phyloP scores from a whole-genome alignment of 2,113 vertebrate species.

The Rhea americana region DNA sequence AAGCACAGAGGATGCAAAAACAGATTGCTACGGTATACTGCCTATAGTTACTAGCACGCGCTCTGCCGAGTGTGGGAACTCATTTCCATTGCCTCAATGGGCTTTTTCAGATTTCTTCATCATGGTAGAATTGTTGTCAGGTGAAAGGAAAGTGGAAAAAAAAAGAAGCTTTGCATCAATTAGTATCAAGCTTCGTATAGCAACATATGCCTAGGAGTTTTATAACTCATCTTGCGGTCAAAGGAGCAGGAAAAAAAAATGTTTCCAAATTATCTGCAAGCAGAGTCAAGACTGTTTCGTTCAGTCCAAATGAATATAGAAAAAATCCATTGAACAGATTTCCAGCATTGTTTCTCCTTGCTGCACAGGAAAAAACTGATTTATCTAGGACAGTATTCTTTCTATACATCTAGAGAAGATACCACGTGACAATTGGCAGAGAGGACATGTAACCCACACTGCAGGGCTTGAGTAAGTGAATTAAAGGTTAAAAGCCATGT shows the following conservation, averaged over 20 bases:
- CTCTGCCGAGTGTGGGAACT: not conserved
- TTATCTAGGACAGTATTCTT: not conserved
- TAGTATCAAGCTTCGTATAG: not conserved
- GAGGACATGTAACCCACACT: not conserved
- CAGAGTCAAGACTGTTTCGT: not conserved
- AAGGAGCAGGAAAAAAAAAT: not conserved
- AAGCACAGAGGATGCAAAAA: conserved; percentile 1
- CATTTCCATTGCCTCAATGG: not conserved
- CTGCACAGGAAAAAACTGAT: not conserved
- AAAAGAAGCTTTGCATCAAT: not conserved
- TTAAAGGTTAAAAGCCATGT: not conserved
- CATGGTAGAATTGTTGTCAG: not conserved
- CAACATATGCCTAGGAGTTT: not conserved
- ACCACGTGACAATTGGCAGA: not conserved
- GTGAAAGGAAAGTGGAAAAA: not conserved
- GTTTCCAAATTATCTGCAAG: not conserved
- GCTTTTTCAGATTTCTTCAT: not conserved
- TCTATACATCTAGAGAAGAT: not conserved
- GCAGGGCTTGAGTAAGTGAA: not conserved
- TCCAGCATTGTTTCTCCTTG: not conserved
- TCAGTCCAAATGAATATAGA: not conserved
- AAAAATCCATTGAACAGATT: not conserved
- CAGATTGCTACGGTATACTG: not conserved
- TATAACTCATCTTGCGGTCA: not conserved
- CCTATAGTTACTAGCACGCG: not conserved